Base-by-base conservation (phyloP, 2,888 invertebrate genomes). In the Erebia palarica region DNA sequence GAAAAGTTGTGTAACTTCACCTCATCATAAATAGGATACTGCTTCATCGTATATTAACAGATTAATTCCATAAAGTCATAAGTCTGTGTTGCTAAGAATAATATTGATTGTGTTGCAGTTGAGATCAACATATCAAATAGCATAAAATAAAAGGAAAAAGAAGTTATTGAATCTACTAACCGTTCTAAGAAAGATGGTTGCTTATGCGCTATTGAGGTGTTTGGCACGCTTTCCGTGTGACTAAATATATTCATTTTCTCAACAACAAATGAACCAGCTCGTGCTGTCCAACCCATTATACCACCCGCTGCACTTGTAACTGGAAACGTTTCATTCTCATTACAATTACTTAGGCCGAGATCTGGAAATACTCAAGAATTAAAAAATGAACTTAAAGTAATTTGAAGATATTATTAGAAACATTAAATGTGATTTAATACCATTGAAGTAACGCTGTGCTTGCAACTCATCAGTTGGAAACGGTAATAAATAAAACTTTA, bases 261-360 rank as follows among this genome's bases (percentile, higher is more conserved):
- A 5, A 96, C 96, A 7, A 97, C 97, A 83, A 96, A 97, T 51
- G 95, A 96, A 1, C 97, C 97, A 8, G 97, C 97, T 73, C 96
- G 93, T 9, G 96, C 95, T 0, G 97, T 96, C 97, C 97, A 97
- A 14, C 96, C 96, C 88, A 95, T 93, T 9, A 95, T 91, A 10
- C 95, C 94, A 21, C 94, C 93, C 8, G 94, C 84, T 5, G 89
- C 85, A 70, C 89, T 89, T 59, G 84, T 80, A 21, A 85, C 88
- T 87, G 75, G 5, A 76, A 75, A 74, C 21, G 51, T 42, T 51
- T 49, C 47, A 49, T 27, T 51, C 21, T 64, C 16, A 47, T 47
- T 14, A 55, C 55, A 55, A 18, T 55, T 55, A 55, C 55, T 55
- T 55, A 55, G 55, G 55, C 55, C 10, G 55, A 55, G 18, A 55